phyloP scores from a whole-genome alignment of 1,140 invertebrate species.

The Eupristina koningsbergeri region DNA sequence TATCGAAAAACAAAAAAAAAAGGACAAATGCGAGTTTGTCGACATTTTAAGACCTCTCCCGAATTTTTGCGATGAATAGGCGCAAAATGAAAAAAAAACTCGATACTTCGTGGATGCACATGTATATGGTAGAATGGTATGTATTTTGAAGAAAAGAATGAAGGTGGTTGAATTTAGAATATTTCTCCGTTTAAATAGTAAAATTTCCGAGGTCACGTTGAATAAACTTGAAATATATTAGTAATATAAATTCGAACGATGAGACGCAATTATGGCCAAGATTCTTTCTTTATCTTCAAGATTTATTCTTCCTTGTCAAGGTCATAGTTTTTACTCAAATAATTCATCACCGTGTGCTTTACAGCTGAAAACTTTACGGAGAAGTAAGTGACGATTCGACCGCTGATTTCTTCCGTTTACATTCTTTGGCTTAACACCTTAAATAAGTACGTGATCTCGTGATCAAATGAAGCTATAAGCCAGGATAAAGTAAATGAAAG shows the following conservation, averaged over 20 bases:
- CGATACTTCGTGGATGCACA: too few relatives aligned
- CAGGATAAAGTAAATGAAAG: slow-evolving; percentile 59
- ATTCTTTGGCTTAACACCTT: slow-evolving; percentile 48
- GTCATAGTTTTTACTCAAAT: background rate
- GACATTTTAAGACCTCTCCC: too few relatives aligned
- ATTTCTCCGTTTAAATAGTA: background rate
- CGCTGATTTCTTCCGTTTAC: slow-evolving; percentile 56
- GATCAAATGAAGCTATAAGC: background rate
- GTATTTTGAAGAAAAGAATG: background rate
- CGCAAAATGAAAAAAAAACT: too few relatives aligned
- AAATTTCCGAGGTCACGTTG: background rate
- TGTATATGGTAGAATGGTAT: background rate
- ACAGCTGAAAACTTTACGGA: slow-evolving; percentile 27
- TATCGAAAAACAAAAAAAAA: too few relatives aligned
- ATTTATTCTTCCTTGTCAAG: background rate
- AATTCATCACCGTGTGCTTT: slow-evolving; percentile 7
- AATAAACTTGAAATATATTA: background rate
- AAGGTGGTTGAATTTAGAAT: background rate
- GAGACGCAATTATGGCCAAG: background rate
- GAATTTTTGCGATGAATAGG: too few relatives aligned
- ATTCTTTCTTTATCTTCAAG: background rate
- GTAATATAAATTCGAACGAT: background rate
- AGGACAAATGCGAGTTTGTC: too few relatives aligned
- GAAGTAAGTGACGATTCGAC: slow-evolving; percentile 54
- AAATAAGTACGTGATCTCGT: background rate